A percentile compares a stretch with the other conserved stretches of the same genome.
Evolutionary conservation across 2,888 invertebrate species (phyloP).

Genomic region (Tineola bisselliella): DNA sequence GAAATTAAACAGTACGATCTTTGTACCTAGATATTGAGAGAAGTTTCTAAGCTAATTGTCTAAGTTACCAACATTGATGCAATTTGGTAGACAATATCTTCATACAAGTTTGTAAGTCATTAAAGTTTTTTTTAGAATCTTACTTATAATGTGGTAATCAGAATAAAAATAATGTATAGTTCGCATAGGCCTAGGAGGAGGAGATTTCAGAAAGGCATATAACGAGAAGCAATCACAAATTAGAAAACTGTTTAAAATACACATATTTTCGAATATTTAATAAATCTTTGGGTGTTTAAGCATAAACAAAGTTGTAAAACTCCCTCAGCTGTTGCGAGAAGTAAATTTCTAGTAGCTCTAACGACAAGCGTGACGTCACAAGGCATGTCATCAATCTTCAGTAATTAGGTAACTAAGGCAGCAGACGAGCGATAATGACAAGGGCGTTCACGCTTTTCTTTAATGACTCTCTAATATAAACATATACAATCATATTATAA

Average conservation of each 20-base stretch:
- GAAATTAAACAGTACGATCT: neutral
- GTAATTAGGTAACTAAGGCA: constrained; percentile 1
- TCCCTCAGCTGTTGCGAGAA: neutral
- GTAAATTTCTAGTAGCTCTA: neutral
- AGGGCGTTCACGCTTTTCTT: neutral
- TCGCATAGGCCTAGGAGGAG: no score
- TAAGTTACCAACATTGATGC: neutral
- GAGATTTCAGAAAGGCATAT: no score
- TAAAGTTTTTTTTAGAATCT: no score
- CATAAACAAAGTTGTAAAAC: neutral
- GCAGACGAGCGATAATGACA: neutral
- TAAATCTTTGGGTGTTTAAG: no score
- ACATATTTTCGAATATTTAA: no score
- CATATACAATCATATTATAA: neutral
- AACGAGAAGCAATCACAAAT: no score
- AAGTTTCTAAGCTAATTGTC: neutral
- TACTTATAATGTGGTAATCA: no score
- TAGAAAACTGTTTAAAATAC: no score
- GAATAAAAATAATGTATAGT: no score
- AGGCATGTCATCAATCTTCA: neutral
- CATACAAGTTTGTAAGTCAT: no score
- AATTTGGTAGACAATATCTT: neutral
- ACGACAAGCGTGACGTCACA: neutral
- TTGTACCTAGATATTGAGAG: neutral
- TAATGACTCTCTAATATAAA: neutral